Evolutionary conservation across 2,888 invertebrate species (phyloP).

Genomic region (Eupithecia exiguata): DNA sequence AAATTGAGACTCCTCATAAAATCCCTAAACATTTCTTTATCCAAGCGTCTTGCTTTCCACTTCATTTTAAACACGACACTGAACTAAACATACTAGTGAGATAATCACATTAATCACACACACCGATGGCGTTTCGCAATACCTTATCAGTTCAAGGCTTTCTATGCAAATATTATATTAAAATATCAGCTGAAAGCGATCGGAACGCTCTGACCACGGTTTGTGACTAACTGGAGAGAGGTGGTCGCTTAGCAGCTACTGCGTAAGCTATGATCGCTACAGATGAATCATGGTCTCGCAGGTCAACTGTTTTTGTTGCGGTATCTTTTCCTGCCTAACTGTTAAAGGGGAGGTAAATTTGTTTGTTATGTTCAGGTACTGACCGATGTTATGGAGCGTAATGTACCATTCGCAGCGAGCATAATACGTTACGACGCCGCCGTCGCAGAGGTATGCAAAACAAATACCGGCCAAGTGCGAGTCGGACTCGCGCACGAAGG

Average conservation of each 20-base stretch:
- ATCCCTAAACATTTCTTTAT: constrained; percentile 52
- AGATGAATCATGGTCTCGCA: constrained; percentile 72
- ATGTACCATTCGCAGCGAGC: too few relatives aligned
- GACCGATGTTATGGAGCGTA: neutral
- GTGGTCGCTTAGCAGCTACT: constrained; percentile 43
- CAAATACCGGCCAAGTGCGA: too few relatives aligned
- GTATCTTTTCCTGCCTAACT: constrained; percentile 72
- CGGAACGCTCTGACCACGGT: constrained; percentile 56
- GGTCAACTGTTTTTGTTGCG: constrained; percentile 74
- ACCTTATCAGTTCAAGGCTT: constrained; percentile 48
- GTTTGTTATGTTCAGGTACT: neutral
- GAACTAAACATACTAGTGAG: constrained; percentile 16
- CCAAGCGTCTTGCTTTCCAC: constrained; percentile 54
- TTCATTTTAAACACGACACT: constrained; percentile 58
- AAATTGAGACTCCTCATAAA: constrained; percentile 58
- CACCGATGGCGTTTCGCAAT: constrained; percentile 5
- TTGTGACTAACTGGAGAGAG: constrained; percentile 62
- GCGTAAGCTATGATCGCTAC: constrained; percentile 3
- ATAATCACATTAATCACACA: constrained; percentile 14
- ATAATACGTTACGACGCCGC: too few relatives aligned
- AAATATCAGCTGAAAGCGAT: constrained; percentile 69
- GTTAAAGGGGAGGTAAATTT: constrained; percentile 48
- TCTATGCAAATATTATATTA: constrained; percentile 66
- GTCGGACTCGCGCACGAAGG: too few relatives aligned
- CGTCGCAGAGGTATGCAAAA: too few relatives aligned